phyloP scores from a whole-genome alignment of 2,888 invertebrate species.

The Eupeodes latifasciatus region DNA sequence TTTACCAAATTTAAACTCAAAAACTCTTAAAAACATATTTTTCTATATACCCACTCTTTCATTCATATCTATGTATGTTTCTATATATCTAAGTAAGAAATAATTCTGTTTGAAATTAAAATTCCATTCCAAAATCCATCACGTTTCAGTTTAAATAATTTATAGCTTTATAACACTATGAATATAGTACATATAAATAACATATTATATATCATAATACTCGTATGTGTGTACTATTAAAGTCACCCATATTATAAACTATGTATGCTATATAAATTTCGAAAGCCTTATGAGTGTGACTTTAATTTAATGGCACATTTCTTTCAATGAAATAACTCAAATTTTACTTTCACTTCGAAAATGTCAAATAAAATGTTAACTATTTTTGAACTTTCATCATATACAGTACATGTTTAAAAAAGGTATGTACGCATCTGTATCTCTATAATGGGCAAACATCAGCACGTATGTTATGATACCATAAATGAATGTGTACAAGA shows the following conservation, averaged over 20 bases:
- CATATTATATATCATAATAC: no score
- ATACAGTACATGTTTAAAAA: neutral
- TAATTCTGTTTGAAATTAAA: slow-evolving; percentile 38
- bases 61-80: neutral
- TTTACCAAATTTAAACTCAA: neutral
- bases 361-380: slow-evolving; percentile 55
- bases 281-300: slow-evolving; percentile 18
- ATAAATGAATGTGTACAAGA: slow-evolving; percentile 50
- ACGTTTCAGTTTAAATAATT: slow-evolving; percentile 51
- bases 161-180: slow-evolving; percentile 23
- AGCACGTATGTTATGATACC: slow-evolving; percentile 6
- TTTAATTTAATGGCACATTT: slow-evolving; percentile 48
- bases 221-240: neutral
- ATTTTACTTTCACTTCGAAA: slow-evolving; percentile 61
- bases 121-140: slow-evolving; percentile 10
- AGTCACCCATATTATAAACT: slow-evolving; percentile 11
- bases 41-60: no score
- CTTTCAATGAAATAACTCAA: slow-evolving; percentile 38
- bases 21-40: neutral
- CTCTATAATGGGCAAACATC: neutral
- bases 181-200: no score
- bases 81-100: neutral
- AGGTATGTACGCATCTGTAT: neutral
- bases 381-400: slow-evolving; percentile 19
- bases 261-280: neutral